Evolutionary conservation across 2,888 invertebrate species (phyloP).

Genomic region (Cataglyphis cursor): DNA sequence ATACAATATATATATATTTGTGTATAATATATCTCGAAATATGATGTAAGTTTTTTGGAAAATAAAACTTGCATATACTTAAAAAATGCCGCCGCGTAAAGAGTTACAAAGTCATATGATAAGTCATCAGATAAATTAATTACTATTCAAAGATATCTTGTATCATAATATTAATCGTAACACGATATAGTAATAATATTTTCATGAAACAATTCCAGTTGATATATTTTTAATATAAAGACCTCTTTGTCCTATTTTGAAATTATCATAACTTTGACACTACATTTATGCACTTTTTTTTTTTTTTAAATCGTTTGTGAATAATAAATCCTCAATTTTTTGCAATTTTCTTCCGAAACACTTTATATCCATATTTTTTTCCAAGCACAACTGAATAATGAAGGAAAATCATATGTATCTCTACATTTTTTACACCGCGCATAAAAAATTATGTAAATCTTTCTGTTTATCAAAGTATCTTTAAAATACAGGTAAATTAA

Average conservation of each 20-base stretch:
- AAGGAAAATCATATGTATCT: not conserved
- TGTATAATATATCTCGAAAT: not conserved
- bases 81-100: not conserved
- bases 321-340: not conserved
- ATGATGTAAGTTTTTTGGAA: not conserved
- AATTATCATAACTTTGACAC: not conserved
- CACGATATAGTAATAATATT: no score
- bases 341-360: not conserved
- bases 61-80: not conserved
- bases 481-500: not conserved
- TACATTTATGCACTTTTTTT: not conserved
- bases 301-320: not conserved
- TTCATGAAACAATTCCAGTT: not conserved
- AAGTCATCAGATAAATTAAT: no score
- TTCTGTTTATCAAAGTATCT: not conserved
- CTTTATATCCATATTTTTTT: not conserved
- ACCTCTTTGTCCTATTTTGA: not conserved
- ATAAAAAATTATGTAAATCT: not conserved
- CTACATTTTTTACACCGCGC: not conserved
- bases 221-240: not conserved
- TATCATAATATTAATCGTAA: not conserved
- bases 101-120: not conserved
- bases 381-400: not conserved
- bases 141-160: not conserved
- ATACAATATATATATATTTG: not conserved